phyloP scores from a whole-genome alignment of 2,888 invertebrate species.

The Ennomos erosarius region DNA sequence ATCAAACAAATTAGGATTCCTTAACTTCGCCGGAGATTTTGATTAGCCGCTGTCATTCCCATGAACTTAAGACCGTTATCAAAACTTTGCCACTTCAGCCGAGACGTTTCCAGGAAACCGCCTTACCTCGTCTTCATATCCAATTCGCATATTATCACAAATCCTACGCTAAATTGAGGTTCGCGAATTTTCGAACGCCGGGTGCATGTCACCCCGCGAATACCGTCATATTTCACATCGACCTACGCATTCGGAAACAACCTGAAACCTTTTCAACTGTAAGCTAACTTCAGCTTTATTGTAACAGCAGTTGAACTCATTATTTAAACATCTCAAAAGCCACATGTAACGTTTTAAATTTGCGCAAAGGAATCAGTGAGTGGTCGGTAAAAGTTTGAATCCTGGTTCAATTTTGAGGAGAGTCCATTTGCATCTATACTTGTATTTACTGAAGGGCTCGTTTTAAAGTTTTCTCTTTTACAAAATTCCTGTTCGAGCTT shows the following conservation, averaged over 20 bases:
- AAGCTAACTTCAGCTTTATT: slow-evolving; percentile 42
- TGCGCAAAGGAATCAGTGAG: slow-evolving; percentile 49
- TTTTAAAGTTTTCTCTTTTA: slow-evolving; percentile 48
- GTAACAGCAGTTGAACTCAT: slow-evolving; percentile 25
- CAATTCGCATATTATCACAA: slow-evolving; percentile 70
- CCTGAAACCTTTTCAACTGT: slow-evolving; percentile 28
- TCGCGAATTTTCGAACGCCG: slow-evolving; percentile 57
- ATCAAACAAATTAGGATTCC: slow-evolving; percentile 68
- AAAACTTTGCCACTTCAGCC: slow-evolving; percentile 69
- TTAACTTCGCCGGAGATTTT: slow-evolving; percentile 60
- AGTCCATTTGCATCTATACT: slow-evolving; percentile 72
- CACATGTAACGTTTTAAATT: slow-evolving; percentile 34
- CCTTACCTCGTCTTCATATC: slow-evolving; percentile 63
- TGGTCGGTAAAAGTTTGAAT: slow-evolving; percentile 70
- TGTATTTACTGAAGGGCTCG: slow-evolving; percentile 39
- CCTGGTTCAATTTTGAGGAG: slow-evolving; percentile 69
- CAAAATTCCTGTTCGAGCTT: slow-evolving; percentile 46
- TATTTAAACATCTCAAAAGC: slow-evolving; percentile 14
- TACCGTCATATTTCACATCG: slow-evolving; percentile 63
- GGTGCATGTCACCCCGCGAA: slow-evolving; percentile 63
- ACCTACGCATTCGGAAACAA: slow-evolving; percentile 37
- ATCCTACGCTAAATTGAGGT: slow-evolving; percentile 65
- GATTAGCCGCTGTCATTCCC: slow-evolving; percentile 54
- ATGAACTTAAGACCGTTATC: slow-evolving; percentile 61
- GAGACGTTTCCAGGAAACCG: slow-evolving; percentile 52